These are phyloP conservation scores for Metaphire vulgaris DNA, from an alignment of 1,140 invertebrate species.

Conservation along the genomic window DNA sequence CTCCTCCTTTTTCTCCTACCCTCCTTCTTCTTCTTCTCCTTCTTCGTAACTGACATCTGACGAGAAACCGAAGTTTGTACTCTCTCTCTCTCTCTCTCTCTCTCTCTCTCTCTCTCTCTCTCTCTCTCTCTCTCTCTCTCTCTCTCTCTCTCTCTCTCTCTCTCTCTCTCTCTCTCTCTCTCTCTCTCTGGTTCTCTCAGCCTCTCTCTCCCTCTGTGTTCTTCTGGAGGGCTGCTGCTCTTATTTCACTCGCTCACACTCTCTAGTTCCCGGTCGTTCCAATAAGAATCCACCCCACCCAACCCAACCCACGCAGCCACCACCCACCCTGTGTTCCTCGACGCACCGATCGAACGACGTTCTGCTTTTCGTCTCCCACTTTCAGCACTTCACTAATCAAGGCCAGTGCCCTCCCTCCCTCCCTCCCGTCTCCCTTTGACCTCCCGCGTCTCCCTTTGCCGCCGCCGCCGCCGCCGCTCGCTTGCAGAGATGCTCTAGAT, in stretches of 20 bases:
- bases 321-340: too few relatives aligned
- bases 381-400: neutral
- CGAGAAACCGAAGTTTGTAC: neutral
- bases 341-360: too few relatives aligned
- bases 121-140: too few relatives aligned
- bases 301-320: too few relatives aligned
- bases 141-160: neutral
- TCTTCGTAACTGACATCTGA: neutral
- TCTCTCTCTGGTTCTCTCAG: too few relatives aligned
- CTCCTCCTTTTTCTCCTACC: neutral
- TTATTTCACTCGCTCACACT: neutral
- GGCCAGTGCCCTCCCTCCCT: too few relatives aligned
- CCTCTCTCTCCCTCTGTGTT: too few relatives aligned
- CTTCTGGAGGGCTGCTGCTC: neutral
- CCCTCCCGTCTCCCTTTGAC: neutral
- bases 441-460: neutral
- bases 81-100: neutral
- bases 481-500: too few relatives aligned
- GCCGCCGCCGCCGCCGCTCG: too few relatives aligned
- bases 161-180: neutral
- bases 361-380: too few relatives aligned
- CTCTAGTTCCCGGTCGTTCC: too few relatives aligned
- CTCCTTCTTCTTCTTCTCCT: neutral
- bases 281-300: too few relatives aligned
- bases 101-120: neutral